These are phyloP conservation scores for Vidua chalybeata DNA, from an alignment of 2,113 vertebrate species.

Conservation along the genomic window DNA sequence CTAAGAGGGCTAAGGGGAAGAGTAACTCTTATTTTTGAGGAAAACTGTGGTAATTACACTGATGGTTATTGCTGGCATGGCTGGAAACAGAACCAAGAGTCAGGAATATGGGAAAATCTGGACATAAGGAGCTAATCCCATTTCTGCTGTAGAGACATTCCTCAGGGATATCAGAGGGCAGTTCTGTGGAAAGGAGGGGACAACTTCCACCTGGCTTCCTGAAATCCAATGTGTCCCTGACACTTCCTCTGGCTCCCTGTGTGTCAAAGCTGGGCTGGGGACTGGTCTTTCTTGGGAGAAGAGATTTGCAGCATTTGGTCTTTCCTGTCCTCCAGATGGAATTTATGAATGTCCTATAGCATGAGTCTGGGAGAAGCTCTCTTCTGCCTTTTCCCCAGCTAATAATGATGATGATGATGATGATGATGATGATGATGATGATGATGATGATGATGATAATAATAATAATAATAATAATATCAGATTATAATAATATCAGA, in stretches of 20 bases:
- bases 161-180: not conserved
- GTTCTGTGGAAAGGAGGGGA: not conserved
- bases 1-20: not conserved
- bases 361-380: not conserved
- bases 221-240: not conserved
- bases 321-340: not conserved
- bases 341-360: not conserved
- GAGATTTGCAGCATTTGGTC: not conserved
- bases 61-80: not conserved
- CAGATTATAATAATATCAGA: not conserved
- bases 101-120: not conserved
- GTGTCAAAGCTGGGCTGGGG: not conserved
- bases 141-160: not conserved
- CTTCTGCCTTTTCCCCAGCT: not conserved
- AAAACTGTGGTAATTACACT: not conserved
- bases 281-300: not conserved
- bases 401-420: too few relatives aligned
- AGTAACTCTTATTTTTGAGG: not conserved
- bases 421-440: too few relatives aligned
- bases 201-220: not conserved
- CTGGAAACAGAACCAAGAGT: not conserved
- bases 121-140: not conserved
- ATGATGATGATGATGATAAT: too few relatives aligned
- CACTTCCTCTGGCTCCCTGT: not conserved
- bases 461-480: rapidly evolving